Base-by-base conservation (phyloP, 2,888 invertebrate species). In the Pollenia angustigena region DNA sequence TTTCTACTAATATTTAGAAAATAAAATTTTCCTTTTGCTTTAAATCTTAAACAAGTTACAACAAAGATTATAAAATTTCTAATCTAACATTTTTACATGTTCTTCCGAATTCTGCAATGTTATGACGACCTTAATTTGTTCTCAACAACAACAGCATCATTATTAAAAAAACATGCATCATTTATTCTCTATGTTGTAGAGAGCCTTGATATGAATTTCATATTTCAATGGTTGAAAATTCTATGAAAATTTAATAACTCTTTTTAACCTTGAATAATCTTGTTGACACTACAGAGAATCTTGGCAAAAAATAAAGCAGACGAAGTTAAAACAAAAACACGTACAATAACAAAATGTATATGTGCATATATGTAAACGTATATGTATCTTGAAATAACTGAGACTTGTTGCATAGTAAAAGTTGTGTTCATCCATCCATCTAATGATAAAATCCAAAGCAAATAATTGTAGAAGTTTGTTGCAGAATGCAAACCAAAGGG, bases 321-420 rank as follows among this genome's bases (percentile, higher is more conserved):
- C 60, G 18, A 79, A 58, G 68, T 69, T 60, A 58, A 62, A 60
- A 52, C 42, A 60, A 69, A 48, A 60, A 50, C n/a, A 58, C 42
- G 16, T 66, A 42, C 12, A 56, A 40, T 16, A 54, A 44, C 52
- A 54, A 42, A 12, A 44, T 32, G 6, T 32, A 6, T 32, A 32
- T 32, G 32, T 32, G 23, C 23, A 23, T 23, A 23, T 23, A 23
- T 32, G 32, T 32, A 32, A 0, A 3, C 3, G 3, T 32, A 6
- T 32, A 32, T 32, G 6, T 32, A 32, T 8, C 12, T 18, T 18
- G 48, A 60, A 50, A 12, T 62, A 48, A 23, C 16, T 58, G 64
- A 60, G 66, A 84, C 84, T 83, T 79, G 84, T 84, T 84, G 84
- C 78, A 62, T 56, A 69, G n/a, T n/a, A 46, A 32, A 76, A 62